These are phyloP conservation scores for Limanda limanda DNA, from an alignment of 2,113 vertebrate species.

Conservation along the genomic window DNA sequence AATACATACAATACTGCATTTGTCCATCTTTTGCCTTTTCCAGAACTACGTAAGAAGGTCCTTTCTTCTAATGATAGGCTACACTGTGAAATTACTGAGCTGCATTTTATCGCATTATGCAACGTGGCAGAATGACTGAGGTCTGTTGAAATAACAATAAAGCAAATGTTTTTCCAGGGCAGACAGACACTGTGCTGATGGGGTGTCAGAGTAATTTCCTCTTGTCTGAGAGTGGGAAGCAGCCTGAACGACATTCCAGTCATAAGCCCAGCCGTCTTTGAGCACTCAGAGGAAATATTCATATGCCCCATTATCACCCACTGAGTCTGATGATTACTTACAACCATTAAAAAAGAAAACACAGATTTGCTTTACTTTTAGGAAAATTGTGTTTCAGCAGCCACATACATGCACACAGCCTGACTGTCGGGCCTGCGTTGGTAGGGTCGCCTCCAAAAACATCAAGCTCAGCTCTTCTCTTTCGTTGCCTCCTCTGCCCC, in stretches of 20 bases:
- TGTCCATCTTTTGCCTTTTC: slow-evolving; percentile 11
- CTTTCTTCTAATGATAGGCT: slow-evolving; percentile 43
- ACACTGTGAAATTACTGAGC: slow-evolving; percentile 39
- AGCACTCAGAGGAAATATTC: slow-evolving; percentile 71
- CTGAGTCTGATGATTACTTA: slow-evolving; percentile 45
- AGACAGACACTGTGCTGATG: slow-evolving; percentile 66
- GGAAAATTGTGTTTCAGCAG: slow-evolving; percentile 38
- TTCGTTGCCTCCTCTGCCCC: neutral
- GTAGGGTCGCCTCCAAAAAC: slow-evolving; percentile 23
- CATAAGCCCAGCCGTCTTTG: slow-evolving; percentile 62
- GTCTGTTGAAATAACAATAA: slow-evolving; percentile 70
- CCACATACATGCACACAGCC: neutral
- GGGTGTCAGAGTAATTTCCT: slow-evolving; percentile 75
- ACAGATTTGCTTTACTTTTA: slow-evolving; percentile 38
- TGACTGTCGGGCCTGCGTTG: slow-evolving; percentile 1
- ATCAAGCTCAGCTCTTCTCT: slow-evolving; percentile 8
- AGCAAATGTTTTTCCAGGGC: slow-evolving; percentile 70
- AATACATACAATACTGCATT: slow-evolving; percentile 14
- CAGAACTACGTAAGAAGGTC: slow-evolving; percentile 16
- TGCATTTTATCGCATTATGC: slow-evolving; percentile 60
- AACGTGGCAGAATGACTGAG: slow-evolving; percentile 64
- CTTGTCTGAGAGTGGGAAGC: slow-evolving; percentile 64
- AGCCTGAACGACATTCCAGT: slow-evolving; percentile 71
- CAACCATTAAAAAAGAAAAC: slow-evolving; percentile 24
- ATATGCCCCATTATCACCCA: slow-evolving; percentile 60